phyloP scores from a whole-genome alignment of 1,140 invertebrate species.

The Homalodisca vitripennis region DNA sequence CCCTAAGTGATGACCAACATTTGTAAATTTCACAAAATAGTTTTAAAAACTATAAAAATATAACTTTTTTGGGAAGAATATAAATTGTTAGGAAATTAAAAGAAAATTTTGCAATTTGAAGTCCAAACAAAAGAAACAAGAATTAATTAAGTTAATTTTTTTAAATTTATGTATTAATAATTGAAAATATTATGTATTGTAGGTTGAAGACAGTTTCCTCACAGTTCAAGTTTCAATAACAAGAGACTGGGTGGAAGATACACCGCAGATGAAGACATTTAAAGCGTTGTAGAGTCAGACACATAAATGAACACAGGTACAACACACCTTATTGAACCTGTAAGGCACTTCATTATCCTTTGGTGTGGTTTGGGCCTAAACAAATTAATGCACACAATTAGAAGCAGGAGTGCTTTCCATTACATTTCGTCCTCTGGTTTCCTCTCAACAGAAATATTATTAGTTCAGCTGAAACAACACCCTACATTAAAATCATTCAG shows the following conservation, averaged over 20 bases:
- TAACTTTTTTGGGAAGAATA: too few relatives aligned
- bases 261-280: conserved; percentile 1
- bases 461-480: too few relatives aligned
- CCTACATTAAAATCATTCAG: too few relatives aligned
- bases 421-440: too few relatives aligned
- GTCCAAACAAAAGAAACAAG: neutral
- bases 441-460: too few relatives aligned
- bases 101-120: neutral
- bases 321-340: conserved; percentile 29
- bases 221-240: conserved; percentile 23
- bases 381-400: conserved; percentile 21
- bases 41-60: neutral
- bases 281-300: conserved; percentile 22
- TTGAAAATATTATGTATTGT: neutral
- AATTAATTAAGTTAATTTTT: neutral
- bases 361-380: conserved; percentile 29
- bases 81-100: neutral
- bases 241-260: conserved; percentile 3
- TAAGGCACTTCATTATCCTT: conserved; percentile 27
- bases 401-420: too few relatives aligned
- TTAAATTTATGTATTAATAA: neutral
- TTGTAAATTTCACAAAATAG: too few relatives aligned
- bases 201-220: conserved; percentile 13
- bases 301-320: conserved; percentile 11
- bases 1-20: too few relatives aligned